These are phyloP conservation scores for Phthorimaea operculella DNA, from an alignment of 1,140 invertebrate genomes.

Conservation along the genomic window DNA sequence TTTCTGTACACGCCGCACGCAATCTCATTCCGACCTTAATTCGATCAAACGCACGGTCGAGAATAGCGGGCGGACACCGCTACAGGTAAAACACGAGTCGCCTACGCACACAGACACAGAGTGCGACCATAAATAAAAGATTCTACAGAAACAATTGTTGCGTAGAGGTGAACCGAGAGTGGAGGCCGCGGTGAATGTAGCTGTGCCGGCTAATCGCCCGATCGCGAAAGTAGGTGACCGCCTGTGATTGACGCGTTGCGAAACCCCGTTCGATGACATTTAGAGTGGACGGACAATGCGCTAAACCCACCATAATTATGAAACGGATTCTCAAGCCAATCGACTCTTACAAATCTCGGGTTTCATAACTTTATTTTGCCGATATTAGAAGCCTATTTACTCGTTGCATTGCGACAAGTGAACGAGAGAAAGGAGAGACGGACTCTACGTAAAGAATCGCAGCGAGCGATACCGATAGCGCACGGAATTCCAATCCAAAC, in stretches of 20 bases:
- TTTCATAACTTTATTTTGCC: slow-evolving; percentile 1
- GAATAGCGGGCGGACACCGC: slow-evolving; percentile 13
- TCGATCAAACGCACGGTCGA: slow-evolving; percentile 14
- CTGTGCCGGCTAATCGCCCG: slow-evolving; percentile 60
- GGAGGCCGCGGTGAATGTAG: slow-evolving; percentile 63
- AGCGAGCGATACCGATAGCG: no score
- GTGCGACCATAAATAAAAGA: slow-evolving; percentile 66
- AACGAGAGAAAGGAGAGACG: no score
- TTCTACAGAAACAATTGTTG: slow-evolving; percentile 68
- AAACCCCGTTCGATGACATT: slow-evolving; percentile 66
- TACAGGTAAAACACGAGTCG: slow-evolving; percentile 63
- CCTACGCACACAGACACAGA: slow-evolving; percentile 50
- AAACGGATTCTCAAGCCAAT: slow-evolving; percentile 1
- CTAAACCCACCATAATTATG: slow-evolving; percentile 46
- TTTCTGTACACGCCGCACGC: slow-evolving; percentile 36
- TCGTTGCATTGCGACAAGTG: not conserved
- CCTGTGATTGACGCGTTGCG: slow-evolving; percentile 62
- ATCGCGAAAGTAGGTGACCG: slow-evolving; percentile 68
- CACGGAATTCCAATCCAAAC: no score
- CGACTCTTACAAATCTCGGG: not conserved
- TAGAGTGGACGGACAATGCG: slow-evolving; percentile 54
- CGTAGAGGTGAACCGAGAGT: slow-evolving; percentile 54
- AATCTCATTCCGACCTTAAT: slow-evolving; percentile 27
- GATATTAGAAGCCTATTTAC: not conserved
- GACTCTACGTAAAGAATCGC: no score